Conservation (phyloP, 2,797 vertebrate species). For the Parauchenoglanis punctatus region DNA sequence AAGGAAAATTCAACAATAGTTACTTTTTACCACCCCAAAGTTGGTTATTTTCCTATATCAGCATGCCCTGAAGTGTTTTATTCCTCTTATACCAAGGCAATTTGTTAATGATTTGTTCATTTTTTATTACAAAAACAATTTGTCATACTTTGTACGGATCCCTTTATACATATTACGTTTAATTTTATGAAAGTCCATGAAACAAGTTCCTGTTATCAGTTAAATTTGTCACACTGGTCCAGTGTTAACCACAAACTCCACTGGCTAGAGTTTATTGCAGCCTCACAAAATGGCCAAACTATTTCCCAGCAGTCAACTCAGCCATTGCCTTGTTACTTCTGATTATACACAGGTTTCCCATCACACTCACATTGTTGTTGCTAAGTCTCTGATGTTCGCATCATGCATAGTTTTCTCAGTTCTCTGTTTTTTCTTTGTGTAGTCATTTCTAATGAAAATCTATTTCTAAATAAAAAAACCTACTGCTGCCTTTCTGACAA, state of each 20-base stretch:
- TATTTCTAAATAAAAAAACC: neutral
- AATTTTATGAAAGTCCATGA: too few relatives aligned
- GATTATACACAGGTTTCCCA: neutral
- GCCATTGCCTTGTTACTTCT: neutral
- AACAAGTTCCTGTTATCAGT: neutral
- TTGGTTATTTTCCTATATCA: neutral
- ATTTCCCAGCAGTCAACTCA: neutral
- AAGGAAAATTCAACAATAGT: neutral
- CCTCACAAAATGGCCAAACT: neutral
- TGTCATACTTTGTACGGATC: neutral
- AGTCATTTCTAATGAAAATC: neutral
- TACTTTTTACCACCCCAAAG: neutral
- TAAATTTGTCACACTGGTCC: neutral
- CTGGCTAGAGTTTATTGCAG: neutral
- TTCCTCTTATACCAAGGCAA: neutral
- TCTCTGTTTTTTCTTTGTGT: neutral
- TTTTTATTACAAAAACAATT: neutral
- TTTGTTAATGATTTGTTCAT: neutral
- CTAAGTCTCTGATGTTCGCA: neutral
- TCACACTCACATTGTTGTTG: neutral
- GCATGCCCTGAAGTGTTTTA: neutral
- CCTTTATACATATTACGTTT: neutral
- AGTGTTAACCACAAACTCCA: neutral
- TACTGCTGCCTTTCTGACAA: neutral
- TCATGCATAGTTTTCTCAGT: neutral